Base-by-base conservation (phyloP, 2,888 invertebrate species). In the Acanthoscelides obtectus region DNA sequence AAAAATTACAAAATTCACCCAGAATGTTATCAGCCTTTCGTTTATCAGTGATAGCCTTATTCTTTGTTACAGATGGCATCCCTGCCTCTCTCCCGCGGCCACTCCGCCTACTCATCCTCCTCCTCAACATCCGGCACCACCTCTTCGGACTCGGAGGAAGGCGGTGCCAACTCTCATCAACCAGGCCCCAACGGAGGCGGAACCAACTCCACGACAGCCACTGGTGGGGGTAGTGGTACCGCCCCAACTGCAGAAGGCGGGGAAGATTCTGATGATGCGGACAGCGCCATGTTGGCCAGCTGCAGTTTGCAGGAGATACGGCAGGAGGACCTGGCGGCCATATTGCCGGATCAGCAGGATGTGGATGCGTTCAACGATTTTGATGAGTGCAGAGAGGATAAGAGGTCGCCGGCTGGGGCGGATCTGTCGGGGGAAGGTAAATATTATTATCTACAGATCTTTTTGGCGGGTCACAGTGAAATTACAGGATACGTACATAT, bases 301-400 rank as follows among this genome's bases (percentile, higher is more conserved):
- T 90, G 87, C 82, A 90, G 86, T 80, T 83, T 88, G 72, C 89
- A 90, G 84, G 92, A 93, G 82, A 92, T 93, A 82, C 90, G 93
- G 83, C 92, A 93, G 85, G 93, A 93, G 83, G 93, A 93, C 85
- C 86, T 93, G 78, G 93, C 93, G 76, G 93, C 92, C 77, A 90
- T 94, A 83, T 86, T 94, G 82, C 93, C 93, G 72, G 93, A 93
- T 82, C 91, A 91, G 83, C 90, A 88, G 76, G 88, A 88, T 72
- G 88, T 88, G 73, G 87, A 87, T 66, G 87, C 85, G 5, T 78
- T 84, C 84, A 84, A 82, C 67, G 78, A 87, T 83, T 76, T 87
- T 82, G 75, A 87, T 83, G 76, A 86, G 83, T 72, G 85, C 63
- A 75, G 78, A 22, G 74, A 76, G 45, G 78, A 80, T 69, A 81